Evolutionary conservation across 2,888 invertebrate species (phyloP).

Genomic region (Dynastes tityus): DNA sequence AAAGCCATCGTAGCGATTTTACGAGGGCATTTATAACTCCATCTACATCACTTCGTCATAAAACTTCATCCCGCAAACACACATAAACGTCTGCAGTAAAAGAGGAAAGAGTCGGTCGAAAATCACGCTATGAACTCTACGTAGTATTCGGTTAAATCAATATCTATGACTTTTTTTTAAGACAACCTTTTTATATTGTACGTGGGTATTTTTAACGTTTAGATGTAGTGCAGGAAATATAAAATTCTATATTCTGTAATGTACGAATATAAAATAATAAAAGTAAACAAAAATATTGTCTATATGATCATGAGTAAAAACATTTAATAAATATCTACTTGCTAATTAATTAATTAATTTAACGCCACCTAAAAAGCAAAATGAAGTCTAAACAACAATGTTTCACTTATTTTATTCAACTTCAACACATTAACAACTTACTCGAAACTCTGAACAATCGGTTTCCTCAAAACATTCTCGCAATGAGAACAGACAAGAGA

Average conservation of each 20-base stretch:
- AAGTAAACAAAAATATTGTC: no score
- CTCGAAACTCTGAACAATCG: no score
- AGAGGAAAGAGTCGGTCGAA: slow-evolving; percentile 10
- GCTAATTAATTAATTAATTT: no score
- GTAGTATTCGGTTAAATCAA: slow-evolving; percentile 1
- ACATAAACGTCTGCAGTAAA: slow-evolving; percentile 4
- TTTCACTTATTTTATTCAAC: no score
- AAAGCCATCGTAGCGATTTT: slow-evolving; percentile 48
- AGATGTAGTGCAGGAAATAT: not conserved
- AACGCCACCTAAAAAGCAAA: no score
- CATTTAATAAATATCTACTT: no score
- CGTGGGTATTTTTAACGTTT: not conserved
- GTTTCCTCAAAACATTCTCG: no score
- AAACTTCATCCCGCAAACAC: slow-evolving; percentile 36
- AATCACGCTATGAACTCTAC: slow-evolving; percentile 27
- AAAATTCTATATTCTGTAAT: not conserved
- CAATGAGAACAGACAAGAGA: no score
- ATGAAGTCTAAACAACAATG: no score
- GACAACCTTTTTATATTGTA: not conserved
- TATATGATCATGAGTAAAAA: no score
- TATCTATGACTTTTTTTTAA: not conserved
- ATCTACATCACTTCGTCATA: slow-evolving; percentile 46
- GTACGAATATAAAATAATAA: no score
- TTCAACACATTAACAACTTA: no score
- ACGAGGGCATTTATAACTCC: slow-evolving; percentile 49